Base-by-base conservation (phyloP, 2,113 vertebrate species). In the Sinosuthora webbiana region DNA sequence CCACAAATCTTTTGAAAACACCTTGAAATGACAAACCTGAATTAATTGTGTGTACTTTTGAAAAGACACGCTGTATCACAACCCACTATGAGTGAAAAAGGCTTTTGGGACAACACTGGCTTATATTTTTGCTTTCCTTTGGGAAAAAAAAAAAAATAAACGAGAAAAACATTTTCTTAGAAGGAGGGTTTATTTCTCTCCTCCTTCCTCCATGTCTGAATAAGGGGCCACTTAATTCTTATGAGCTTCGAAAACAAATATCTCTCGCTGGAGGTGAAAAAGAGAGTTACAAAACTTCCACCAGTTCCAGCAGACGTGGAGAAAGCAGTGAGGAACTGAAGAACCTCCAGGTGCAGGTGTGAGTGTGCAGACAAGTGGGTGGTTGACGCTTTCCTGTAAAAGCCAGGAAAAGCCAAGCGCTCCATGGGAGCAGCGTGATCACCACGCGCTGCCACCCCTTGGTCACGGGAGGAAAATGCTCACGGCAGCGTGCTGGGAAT, bases 361-460 rank as follows among this genome's bases (percentile, higher is more conserved):
- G 23, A 69, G 19, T 14, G 23, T 1, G 5, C 18, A 74, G 87
- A 81, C 21, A 71, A 67, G 42, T 1, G 27, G 17, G 13, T 74
- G 62, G 24, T 15, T 21, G 49, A 41, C 74, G 39, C 22, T 75
- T 65, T 33, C n/a, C 44, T 60, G 8, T 0, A 7, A 69, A 56
- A 69, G 33, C 22, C 17, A 49, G 7, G 62, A n/a, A 27, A 88
- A 30, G 52, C 41, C 37, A 56, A 45, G 25, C 0, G 0, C 15
- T 87, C 55, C 47, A 20, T 0, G 9, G 35, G 50, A 89, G 16
- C 30, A 1, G 7, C 3, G 83, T 4, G 14, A 71, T 13, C 95
- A 90, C 79, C n/a, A 57, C 47, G 77, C 37, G 35, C 90, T 96
- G 95, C 95, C 96, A 97, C 83, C 94, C 92, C 44, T 97, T 21